These are phyloP conservation scores for Xestia sexstrigata DNA, from an alignment of 2,888 invertebrate species.

Conservation along the genomic window DNA sequence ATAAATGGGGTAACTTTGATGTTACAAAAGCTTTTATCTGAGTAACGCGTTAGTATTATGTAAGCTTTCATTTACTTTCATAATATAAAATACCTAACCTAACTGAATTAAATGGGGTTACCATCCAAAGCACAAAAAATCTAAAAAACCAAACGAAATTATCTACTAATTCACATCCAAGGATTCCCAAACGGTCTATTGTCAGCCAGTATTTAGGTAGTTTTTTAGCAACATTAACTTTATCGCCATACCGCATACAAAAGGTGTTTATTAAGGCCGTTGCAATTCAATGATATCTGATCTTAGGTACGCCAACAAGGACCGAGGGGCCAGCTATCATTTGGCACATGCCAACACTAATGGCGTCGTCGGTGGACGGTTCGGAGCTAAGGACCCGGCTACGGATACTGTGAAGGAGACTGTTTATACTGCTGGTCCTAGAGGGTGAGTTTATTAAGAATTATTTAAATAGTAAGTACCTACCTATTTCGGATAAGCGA, in stretches of 20 bases:
- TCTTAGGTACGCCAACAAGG: constrained; percentile 91
- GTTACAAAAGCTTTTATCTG: no score
- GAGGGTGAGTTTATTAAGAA: constrained; percentile 89
- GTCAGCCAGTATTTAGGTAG: constrained; percentile 51
- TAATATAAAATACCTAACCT: no score
- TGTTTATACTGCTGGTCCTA: constrained; percentile 94
- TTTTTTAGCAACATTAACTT: constrained; percentile 44
- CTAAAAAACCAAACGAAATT: constrained; percentile 28
- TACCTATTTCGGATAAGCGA: not conserved
- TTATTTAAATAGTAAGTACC: not conserved
- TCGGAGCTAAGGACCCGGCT: constrained; percentile 93
- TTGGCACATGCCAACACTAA: constrained; percentile 92
- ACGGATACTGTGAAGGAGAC: constrained; percentile 93
- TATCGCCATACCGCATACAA: constrained; percentile 48
- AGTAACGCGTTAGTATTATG: no score
- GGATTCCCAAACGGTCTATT: constrained; percentile 54
- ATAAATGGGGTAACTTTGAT: no score
- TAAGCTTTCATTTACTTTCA: no score
- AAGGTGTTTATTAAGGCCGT: constrained; percentile 54
- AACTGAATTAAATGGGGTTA: no score
- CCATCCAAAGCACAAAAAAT: no score
- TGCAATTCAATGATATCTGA: constrained; percentile 63
- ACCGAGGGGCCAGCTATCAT: constrained; percentile 93
- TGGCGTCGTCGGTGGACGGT: constrained; percentile 93
- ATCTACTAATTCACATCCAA: constrained; percentile 49